Conservation (phyloP, 1,140 invertebrate species). For the Eciton burchellii region DNA sequence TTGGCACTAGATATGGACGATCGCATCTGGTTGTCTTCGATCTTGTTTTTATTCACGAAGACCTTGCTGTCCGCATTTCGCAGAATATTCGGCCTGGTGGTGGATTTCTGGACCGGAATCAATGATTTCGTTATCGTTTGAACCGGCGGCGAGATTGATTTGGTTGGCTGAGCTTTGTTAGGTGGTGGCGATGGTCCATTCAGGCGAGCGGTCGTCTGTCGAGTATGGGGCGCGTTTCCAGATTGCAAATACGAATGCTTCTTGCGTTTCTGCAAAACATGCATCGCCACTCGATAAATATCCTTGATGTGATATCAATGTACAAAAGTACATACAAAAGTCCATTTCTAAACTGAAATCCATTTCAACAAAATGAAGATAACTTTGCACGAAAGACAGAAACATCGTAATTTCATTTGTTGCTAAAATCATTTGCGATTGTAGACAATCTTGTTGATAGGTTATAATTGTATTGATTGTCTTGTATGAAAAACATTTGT, state of each 20-base stretch:
- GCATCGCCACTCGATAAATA: background rate
- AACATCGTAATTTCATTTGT: too few relatives aligned
- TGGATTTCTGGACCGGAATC: slow-evolving; percentile 73
- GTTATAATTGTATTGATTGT: too few relatives aligned
- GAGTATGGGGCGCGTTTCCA: slow-evolving; percentile 85
- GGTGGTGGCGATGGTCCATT: slow-evolving; percentile 82
- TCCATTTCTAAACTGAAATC: slow-evolving; percentile 7
- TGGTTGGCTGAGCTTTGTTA: slow-evolving; percentile 58
- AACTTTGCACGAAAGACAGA: background rate
- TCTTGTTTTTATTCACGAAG: slow-evolving; percentile 70
- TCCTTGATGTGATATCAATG: background rate
- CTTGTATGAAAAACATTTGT: too few relatives aligned
- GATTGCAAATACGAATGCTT: slow-evolving; percentile 83
- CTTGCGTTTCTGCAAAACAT: slow-evolving; percentile 83
- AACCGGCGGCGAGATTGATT: slow-evolving; percentile 69
- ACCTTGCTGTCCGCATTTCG: slow-evolving; percentile 77
- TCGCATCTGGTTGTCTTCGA: slow-evolving; percentile 75
- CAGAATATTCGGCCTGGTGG: slow-evolving; percentile 75
- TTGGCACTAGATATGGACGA: slow-evolving; percentile 78
- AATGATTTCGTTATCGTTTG: slow-evolving; percentile 74
- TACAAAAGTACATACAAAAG: background rate
- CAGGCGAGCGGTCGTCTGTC: slow-evolving; percentile 83
- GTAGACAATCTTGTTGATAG: too few relatives aligned
- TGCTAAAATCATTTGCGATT: too few relatives aligned
- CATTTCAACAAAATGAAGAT: slow-evolving; percentile 7